A percentile compares a stretch with the other conserved stretches of the same genome.
Evolutionary conservation across 2,797 vertebrate genomes (phyloP).

Genomic region (Phoxinus dragarum): DNA sequence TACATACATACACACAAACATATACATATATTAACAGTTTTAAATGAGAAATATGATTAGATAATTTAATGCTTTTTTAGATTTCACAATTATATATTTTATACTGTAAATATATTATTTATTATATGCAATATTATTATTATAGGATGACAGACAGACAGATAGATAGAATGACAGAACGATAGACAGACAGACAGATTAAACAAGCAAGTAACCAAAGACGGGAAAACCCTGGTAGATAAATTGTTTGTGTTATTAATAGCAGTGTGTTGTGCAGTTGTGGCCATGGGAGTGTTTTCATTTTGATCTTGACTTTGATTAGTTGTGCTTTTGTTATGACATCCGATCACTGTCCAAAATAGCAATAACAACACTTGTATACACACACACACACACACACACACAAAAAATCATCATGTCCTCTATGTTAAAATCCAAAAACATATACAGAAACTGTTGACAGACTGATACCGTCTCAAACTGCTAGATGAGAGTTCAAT

Average conservation of each 20-base stretch:
- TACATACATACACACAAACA: too few species aligned
- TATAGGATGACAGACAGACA: not conserved
- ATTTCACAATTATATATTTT: too few species aligned
- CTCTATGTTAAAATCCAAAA: not conserved
- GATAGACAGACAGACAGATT: not conserved
- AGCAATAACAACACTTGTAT: slow-evolving; percentile 1
- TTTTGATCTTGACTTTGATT: slow-evolving; percentile 54
- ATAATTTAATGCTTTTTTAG: too few species aligned
- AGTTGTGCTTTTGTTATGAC: slow-evolving; percentile 25
- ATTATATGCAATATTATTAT: too few species aligned
- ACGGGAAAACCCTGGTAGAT: slow-evolving; percentile 68
- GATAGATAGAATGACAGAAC: not conserved
- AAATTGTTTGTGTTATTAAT: slow-evolving; percentile 73
- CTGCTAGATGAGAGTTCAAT: not conserved
- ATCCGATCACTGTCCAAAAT: not conserved
- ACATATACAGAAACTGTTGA: not conserved
- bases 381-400: not conserved
- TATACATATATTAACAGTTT: too few species aligned
- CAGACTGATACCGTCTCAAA: not conserved
- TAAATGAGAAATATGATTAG: too few species aligned
- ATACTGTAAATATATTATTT: too few species aligned
- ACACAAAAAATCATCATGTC: not conserved
- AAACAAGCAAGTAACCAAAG: slow-evolving; percentile 68
- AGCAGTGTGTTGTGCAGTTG: slow-evolving; percentile 60
- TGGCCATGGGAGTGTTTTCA: slow-evolving; percentile 58